phyloP scores from a whole-genome alignment of 2,113 vertebrate genomes.

The Lophotis ruficrista region DNA sequence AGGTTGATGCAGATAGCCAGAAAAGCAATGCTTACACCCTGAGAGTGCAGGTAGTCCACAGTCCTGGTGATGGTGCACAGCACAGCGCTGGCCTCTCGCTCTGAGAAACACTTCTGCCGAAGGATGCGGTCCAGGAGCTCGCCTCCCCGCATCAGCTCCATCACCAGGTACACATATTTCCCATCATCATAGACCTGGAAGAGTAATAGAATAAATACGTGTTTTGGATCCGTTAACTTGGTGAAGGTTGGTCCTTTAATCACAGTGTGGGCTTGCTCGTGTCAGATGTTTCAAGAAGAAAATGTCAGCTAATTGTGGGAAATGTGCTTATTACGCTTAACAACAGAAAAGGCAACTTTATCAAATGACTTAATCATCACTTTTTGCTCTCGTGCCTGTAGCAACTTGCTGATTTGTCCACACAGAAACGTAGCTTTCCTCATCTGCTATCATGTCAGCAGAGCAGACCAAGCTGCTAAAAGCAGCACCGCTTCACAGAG shows the following conservation, averaged over 20 bases:
- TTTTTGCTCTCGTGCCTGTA: neutral
- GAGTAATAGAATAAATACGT: accelerated
- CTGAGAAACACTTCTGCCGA: conserved; percentile 86
- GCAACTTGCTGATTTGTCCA: neutral
- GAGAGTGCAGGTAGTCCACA: conserved; percentile 94
- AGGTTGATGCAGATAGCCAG: neutral
- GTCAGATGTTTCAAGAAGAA: neutral
- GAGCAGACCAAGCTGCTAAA: neutral
- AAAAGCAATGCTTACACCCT: conserved; percentile 81
- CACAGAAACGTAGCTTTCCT: neutral
- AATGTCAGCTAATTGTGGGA: neutral
- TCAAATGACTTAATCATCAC: neutral
- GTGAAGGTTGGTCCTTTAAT: neutral
- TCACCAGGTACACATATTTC: conserved; percentile 88
- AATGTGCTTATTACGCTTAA: neutral
- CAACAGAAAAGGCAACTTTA: neutral
- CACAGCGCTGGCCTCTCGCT: conserved; percentile 89
- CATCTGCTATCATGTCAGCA: neutral
- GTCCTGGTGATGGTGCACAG: conserved; percentile 89
- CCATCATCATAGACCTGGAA: conserved; percentile 92
- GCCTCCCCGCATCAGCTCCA: conserved; percentile 90
- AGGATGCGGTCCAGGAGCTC: conserved; percentile 93
- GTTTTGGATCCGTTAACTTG: neutral
- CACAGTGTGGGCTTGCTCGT: neutral
- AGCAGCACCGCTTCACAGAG: neutral